Conservation (phyloP, 2,888 invertebrate species). For the Apamea epomidion region DNA sequence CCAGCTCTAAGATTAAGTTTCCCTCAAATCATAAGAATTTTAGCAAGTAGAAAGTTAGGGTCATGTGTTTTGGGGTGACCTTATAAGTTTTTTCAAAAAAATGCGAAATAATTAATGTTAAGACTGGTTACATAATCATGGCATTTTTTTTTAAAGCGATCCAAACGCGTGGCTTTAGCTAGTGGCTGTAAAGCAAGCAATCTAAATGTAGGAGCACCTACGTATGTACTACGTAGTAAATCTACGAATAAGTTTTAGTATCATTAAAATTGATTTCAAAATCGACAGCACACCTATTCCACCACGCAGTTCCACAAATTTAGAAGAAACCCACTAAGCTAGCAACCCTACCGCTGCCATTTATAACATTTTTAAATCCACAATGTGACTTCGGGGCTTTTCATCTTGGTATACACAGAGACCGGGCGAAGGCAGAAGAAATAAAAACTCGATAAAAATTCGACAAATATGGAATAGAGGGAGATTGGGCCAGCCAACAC, state of each 20-base stretch:
- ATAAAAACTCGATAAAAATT: neutral
- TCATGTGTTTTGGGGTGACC: neutral
- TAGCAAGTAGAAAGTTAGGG: neutral
- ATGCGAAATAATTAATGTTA: neutral
- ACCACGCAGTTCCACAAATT: neutral
- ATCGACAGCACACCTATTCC: too few species aligned
- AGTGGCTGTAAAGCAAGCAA: neutral
- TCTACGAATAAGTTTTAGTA: neutral
- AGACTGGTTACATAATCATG: neutral
- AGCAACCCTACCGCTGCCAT: constrained; percentile 26
- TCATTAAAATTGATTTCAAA: neutral
- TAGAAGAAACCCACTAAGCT: neutral
- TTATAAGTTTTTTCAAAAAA: neutral
- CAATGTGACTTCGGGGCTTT: constrained; percentile 24
- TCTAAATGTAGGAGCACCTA: neutral
- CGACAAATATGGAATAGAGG: neutral
- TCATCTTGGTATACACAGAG: neutral
- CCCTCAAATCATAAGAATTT: neutral
- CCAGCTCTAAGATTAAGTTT: neutral
- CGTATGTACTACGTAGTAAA: too few species aligned
- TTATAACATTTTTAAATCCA: constrained; percentile 10
- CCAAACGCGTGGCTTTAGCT: neutral
- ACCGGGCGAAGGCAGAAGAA: neutral
- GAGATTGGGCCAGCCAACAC: neutral
- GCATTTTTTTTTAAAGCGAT: neutral